Base-by-base conservation (phyloP, 2,888 invertebrate genomes). In the Dromius quadrimaculatus region DNA sequence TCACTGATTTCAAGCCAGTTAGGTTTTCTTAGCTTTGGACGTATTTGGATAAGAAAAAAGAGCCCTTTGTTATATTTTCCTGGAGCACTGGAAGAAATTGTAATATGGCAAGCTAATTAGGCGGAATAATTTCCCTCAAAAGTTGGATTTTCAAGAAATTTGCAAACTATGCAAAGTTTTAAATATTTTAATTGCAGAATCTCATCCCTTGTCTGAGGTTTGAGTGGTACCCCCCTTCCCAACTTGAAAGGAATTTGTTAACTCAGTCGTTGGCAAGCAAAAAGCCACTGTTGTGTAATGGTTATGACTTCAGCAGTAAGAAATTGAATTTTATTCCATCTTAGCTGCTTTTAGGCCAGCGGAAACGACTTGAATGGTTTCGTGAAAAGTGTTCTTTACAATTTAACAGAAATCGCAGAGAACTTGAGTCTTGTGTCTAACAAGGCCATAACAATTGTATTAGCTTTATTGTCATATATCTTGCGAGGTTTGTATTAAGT, bases 271-370 rank as follows among this genome's bases (percentile, higher is more conserved):
- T 66, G 32, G 23, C 23, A 59, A 59, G 57, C 59, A 57, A 59
- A 68, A 68, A 57, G 59, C 19, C 59, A 54, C 32, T 43, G 19
- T 59, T 19, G 68, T n/a, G n/a, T 68, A 68, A 68, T 59, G 68
- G 68, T 68, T 68, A 68, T 68, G 57, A 59, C 68, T 68, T 59
- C 59, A 57, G 32, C 23, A 66, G 43, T 59, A 43, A 43, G 68
- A 59, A 59, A 68, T 68, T 68, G 43, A 68, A 68, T 68, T 68
- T 68, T 59, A 68, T 68, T 43, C 68, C 32, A 57, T 54, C 38
- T 66, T 54, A 54, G 41, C 41, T 66, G 38, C 66, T 63, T 63
- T 63, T 43, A 32, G 32, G 28, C 45, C 66, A 38, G 54, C 50
- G 50, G 15, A 28, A 54, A 54, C 50, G 50, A 66, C 66, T 20